Evolutionary conservation across 2,888 invertebrate species (phyloP), one percentile per base, ranked within the genome.

Genomic region (Spodoptera littoralis): DNA sequence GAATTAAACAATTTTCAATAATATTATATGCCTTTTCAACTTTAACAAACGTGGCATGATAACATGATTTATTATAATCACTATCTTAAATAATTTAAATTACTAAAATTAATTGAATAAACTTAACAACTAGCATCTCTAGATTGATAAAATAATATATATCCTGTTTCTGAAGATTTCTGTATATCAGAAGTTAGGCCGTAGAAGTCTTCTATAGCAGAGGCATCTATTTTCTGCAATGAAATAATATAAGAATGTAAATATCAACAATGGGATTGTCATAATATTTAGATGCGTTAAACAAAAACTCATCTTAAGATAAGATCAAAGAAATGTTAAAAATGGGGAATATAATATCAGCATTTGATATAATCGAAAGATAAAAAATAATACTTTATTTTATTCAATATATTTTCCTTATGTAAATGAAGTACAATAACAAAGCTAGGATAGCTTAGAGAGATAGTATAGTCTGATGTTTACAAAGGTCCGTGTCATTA

Each of bases 171-270:
- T 45, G 99, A 99, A 77, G 99, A 99, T 94, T 99, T 99, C 92
- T 99, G 99, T 88, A 99, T 98, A 92, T 99, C 99, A 70, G 99
- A 98, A 63, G 99, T 99, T 87, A 99, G 96, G 88, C 99, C 99
- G 95, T 99, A 99, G 94, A 99, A 99, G 93, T 99, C 99, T 96
- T 99, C 99, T 94, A 99, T 99, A 80, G 98, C 97, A 64, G 99
- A 98, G 59, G 99, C 98, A 90, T 99, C 99, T 86, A 99, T 99
- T 97, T 99, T 99, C 98, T 99, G 95, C 13, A 96, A 95, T 75
- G 41, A 78, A 76, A 66, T 68, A 72, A 67, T 66, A 54, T 5
- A 54, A 6, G 6, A 24, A 30, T 44, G 6, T 47, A 9, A 30
- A 0, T 43, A 42, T 12, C 2, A 12, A 8, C 48, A 2, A 48